Evolutionary conservation across 2,113 vertebrate species (phyloP).

Genomic region (Fulica atra): DNA sequence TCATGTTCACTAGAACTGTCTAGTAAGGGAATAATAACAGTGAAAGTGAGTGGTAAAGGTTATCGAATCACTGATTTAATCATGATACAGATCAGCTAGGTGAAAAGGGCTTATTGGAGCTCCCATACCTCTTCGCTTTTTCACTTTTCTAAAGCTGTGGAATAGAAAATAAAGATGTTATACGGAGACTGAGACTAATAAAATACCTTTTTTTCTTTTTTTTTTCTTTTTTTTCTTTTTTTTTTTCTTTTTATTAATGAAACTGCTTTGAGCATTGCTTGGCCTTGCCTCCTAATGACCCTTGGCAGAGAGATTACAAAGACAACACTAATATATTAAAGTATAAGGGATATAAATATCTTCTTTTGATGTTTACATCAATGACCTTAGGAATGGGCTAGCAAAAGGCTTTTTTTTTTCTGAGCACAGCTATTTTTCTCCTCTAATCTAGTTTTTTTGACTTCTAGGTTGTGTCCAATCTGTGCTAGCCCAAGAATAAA

Average conservation of each 20-base stretch:
- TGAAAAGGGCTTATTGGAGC: not conserved
- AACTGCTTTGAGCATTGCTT: not conserved
- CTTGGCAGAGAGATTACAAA: not conserved
- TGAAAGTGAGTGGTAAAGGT: not conserved
- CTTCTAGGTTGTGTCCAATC: not conserved
- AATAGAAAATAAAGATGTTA: not conserved
- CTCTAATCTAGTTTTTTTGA: conserved; percentile 7
- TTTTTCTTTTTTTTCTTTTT: not conserved
- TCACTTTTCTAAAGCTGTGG: not conserved
- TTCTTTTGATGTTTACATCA: conserved; percentile 36
- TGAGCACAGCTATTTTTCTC: not conserved
- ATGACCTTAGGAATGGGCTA: not conserved
- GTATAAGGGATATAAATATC: not conserved
- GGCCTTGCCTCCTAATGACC: not conserved
- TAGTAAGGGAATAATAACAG: not conserved
- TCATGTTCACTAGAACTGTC: not conserved
- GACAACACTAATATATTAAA: not conserved
- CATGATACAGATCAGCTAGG: not conserved
- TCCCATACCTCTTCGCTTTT: not conserved
- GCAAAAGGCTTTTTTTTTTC: not conserved
- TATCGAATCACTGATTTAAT: not conserved
- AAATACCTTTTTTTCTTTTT: not conserved
- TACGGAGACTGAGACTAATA: not conserved
- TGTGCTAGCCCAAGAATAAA: conserved; percentile 8
- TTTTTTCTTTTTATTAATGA: not conserved